Percentiles rank a stretch among this genome's conserved stretches.
Conservation (phyloP, 1,140 invertebrate species). For the Temnothorax nylanderi region DNA sequence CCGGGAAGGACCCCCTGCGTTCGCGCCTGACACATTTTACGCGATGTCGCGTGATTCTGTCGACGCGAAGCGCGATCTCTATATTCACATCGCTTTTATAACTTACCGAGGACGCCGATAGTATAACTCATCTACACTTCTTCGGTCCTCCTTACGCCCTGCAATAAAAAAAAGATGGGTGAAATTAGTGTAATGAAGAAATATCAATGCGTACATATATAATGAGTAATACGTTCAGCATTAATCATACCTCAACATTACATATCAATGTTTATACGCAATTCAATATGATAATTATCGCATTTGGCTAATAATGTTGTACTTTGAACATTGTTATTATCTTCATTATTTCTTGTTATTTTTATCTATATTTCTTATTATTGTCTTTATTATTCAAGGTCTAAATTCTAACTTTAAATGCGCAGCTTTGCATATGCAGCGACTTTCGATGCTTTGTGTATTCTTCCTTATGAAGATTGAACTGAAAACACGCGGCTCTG, state of each 20-base stretch:
- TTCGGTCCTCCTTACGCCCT: conserved; percentile 77
- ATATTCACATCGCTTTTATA: conserved; percentile 35
- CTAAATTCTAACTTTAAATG: too few species aligned
- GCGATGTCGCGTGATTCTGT: background rate
- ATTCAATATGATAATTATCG: background rate
- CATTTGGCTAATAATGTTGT: background rate
- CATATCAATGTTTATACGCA: background rate
- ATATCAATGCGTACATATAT: background rate
- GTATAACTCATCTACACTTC: conserved; percentile 82
- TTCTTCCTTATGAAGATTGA: too few species aligned
- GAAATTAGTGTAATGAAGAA: conserved; percentile 4
- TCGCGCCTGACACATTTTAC: conserved; percentile 51
- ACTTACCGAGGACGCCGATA: conserved; percentile 79
- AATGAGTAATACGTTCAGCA: background rate
- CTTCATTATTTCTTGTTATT: background rate
- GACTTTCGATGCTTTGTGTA: too few species aligned
- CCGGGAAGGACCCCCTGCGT: background rate
- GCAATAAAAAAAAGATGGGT: conserved; percentile 71
- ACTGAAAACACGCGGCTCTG: too few species aligned
- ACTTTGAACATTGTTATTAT: background rate
- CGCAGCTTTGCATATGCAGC: too few species aligned
- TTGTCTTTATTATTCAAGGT: background rate
- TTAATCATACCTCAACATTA: background rate
- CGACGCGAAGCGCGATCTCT: background rate
- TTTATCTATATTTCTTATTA: background rate